Percentiles rank a stretch among this genome's conserved stretches.
phyloP scores from a whole-genome alignment of 2,797 vertebrate species.

The Lycodopsis pacificus region DNA sequence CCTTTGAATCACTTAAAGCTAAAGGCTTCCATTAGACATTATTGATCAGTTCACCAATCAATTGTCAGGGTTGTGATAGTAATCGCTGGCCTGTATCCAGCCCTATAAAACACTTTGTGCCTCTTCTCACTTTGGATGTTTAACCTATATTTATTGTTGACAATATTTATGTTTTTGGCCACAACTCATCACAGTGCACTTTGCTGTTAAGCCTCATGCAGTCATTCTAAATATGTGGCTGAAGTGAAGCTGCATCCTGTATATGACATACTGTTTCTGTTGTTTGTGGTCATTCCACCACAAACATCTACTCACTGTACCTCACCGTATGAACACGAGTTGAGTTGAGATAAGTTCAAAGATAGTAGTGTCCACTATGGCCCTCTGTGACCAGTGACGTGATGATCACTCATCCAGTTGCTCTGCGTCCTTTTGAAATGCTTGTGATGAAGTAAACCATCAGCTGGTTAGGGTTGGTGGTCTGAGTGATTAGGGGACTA shows the following conservation, averaged over 20 bases:
- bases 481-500: background rate
- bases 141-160: background rate
- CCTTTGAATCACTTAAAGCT: constrained; percentile 3
- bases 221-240: background rate
- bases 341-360: background rate
- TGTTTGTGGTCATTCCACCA: background rate
- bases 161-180: constrained; percentile 9
- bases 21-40: constrained; percentile 14
- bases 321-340: no score
- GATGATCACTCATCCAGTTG: background rate
- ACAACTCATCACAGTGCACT: background rate
- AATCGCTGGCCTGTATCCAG: background rate
- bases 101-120: background rate
- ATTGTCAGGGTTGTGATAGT: constrained; percentile 3
- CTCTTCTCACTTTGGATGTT: background rate
- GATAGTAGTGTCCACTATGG: background rate
- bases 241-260: constrained; percentile 5
- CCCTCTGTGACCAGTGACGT: background rate
- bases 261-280: background rate
- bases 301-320: background rate
- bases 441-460: background rate
- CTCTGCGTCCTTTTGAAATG: background rate
- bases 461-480: background rate
- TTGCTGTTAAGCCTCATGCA: background rate
- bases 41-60: constrained; percentile 30